A percentile compares a stretch with the other conserved stretches of the same genome.
Evolutionary conservation across 2,888 invertebrate species (phyloP).

Genomic region (Caenorhabditis sulstoni): DNA sequence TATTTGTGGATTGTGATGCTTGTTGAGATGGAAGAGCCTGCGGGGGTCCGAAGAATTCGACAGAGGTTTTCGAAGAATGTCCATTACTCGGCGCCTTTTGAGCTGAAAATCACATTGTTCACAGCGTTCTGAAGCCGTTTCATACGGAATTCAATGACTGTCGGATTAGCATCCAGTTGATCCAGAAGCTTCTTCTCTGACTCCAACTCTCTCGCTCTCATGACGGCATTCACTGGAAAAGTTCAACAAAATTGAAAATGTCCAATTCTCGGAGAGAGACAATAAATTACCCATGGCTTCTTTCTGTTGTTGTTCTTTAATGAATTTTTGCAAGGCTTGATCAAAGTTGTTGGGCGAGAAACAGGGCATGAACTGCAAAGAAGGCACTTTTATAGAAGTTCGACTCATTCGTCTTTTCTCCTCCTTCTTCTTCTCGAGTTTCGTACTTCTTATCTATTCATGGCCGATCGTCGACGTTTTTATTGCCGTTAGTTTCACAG

Average conservation of each 20-base stretch:
- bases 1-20: slow-evolving; percentile 10
- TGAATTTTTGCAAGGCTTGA: slow-evolving; percentile 61
- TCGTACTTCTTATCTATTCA: slow-evolving; percentile 2
- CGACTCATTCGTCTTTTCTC: slow-evolving; percentile 2
- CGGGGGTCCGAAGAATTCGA: slow-evolving; percentile 59
- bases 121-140: background rate
- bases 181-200: slow-evolving; percentile 39
- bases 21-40: slow-evolving; percentile 16
- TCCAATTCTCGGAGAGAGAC: too few relatives aligned
- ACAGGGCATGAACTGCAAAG: slow-evolving; percentile 59
- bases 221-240: slow-evolving; percentile 33
- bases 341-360: slow-evolving; percentile 65
- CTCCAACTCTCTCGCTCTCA: slow-evolving; percentile 19
- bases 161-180: slow-evolving; percentile 36
- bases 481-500: slow-evolving; percentile 4
- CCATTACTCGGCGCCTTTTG: slow-evolving; percentile 14
- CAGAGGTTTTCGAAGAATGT: slow-evolving; percentile 24
- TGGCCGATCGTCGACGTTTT: background rate
- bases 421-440: background rate
- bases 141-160: slow-evolving; percentile 56
- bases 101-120: slow-evolving; percentile 29
- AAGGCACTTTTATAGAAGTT: slow-evolving; percentile 4
- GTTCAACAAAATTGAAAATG: background rate
- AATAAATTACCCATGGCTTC: slow-evolving; percentile 44
- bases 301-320: slow-evolving; percentile 60